These are phyloP conservation scores for Magallana angulata DNA, from an alignment of 1,140 invertebrate species.

Conservation along the genomic window DNA sequence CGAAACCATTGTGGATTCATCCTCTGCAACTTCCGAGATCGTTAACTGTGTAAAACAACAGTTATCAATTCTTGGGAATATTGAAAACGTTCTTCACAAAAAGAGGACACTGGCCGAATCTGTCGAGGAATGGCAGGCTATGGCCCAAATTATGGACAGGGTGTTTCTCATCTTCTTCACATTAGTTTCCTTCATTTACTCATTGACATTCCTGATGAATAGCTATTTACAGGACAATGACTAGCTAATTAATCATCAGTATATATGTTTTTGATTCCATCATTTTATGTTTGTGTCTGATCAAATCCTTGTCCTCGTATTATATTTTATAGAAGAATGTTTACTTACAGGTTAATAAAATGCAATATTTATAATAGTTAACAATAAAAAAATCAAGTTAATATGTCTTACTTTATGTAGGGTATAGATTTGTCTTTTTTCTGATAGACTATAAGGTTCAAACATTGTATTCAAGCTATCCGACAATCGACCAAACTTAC, in stretches of 20 bases:
- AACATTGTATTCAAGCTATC: too few relatives aligned
- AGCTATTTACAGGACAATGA: constrained; percentile 10
- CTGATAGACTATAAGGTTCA: too few relatives aligned
- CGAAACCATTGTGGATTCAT: neutral
- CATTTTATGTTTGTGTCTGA: too few relatives aligned
- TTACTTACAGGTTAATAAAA: too few relatives aligned
- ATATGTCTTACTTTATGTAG: too few relatives aligned
- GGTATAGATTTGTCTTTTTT: too few relatives aligned
- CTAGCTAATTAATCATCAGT: neutral
- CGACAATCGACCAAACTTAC: too few relatives aligned
- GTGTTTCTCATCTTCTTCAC: constrained; percentile 68
- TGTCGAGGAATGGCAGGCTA: constrained; percentile 64
- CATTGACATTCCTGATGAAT: constrained; percentile 61
- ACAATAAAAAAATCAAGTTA: too few relatives aligned
- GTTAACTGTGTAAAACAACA: neutral
- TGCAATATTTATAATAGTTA: too few relatives aligned
- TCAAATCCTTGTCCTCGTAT: too few relatives aligned
- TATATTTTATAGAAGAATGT: too few relatives aligned
- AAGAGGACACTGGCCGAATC: constrained; percentile 49
- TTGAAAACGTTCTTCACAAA: constrained; percentile 50
- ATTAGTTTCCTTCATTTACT: constrained; percentile 55
- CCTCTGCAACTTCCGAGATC: neutral
- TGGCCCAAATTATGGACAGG: constrained; percentile 68
- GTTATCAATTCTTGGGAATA: neutral
- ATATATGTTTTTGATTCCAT: too few relatives aligned